Base-by-base conservation (phyloP, 2,797 vertebrate species). In the Hyperoplus immaculatus region DNA sequence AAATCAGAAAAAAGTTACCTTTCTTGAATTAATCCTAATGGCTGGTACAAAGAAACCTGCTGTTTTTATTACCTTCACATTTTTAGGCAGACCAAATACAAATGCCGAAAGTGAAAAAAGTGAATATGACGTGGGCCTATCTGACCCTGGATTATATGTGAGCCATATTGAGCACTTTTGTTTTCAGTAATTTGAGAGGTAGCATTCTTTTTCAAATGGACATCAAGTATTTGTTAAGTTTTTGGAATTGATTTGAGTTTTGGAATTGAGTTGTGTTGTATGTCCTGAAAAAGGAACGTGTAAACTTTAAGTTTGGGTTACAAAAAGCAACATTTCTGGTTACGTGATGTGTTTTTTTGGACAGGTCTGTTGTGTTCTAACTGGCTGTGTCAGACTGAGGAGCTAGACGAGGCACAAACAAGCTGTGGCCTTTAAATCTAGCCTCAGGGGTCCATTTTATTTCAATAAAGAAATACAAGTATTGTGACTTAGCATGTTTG, bases 401-500 rank as follows among this genome's bases (percentile, higher is more conserved):
- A 83, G 82, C 87, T 89, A 89, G 91, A 88, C 72, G 61, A 90
- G 88, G 89, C 86, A 78, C 88, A 84, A 88, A 84, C 67, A 57
- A 83, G 73, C 77, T 70, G 75, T 84, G 88, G 88, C 90, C 92
- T 87, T 85, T 84, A 76, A 68, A 69, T 91, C 88, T 85, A 88
- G 85, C 91, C 85, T 92, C 88, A 87, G 89, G 88, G 83, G 82
- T 89, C 59, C 64, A 86, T 70, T 81, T 78, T 85, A 85, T 90
- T 92, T 91, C 87, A 91, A 88, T 89, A 90, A 90, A 88, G 75
- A 89, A 86, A 87, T 70, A 66, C 60, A 86, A 87, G 51, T 79
- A 81, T 82, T 86, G 79, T 77, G 67, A 79, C 62, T 85, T 80
- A 10, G 50, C 5, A 11, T 36, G n/a, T 51, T 5, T 67, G 12